Conservation (phyloP, 2,113 vertebrate species). For the Chiloscyllium plagiosum region DNA sequence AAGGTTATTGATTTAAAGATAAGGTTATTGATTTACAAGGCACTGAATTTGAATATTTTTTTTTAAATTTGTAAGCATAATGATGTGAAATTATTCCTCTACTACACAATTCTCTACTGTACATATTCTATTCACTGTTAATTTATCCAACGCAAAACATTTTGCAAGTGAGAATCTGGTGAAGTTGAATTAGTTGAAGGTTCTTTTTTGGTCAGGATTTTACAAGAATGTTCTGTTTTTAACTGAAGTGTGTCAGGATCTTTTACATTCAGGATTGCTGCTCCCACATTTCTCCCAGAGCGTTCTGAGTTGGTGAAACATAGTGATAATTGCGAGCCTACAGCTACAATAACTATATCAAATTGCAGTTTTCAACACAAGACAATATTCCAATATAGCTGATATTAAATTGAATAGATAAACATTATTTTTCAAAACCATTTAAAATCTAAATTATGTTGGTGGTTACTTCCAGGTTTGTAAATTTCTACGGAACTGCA, state of each 20-base stretch:
- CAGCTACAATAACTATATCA: not conserved
- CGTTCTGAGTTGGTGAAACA: not conserved
- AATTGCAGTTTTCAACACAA: not conserved
- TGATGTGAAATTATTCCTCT: not conserved
- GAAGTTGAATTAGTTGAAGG: not conserved
- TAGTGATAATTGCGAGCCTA: not conserved
- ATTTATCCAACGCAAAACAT: not conserved
- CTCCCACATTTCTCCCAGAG: not conserved
- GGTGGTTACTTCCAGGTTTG: constrained; percentile 43
- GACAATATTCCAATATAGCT: not conserved
- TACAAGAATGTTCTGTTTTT: not conserved
- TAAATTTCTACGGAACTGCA: constrained; percentile 44
- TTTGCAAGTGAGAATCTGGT: not conserved
- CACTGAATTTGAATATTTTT: not conserved
- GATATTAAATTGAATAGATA: not conserved
- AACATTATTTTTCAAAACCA: not conserved
- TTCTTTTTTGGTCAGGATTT: not conserved
- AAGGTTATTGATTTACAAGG: not conserved
- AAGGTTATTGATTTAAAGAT: not conserved
- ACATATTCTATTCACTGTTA: not conserved
- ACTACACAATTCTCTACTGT: not conserved
- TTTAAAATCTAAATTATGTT: not conserved
- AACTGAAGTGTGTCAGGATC: not conserved
- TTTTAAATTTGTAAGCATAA: not conserved
- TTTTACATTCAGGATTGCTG: not conserved